These are phyloP conservation scores for Noctua pronuba DNA, from an alignment of 2,888 invertebrate genomes.

Conservation along the genomic window DNA sequence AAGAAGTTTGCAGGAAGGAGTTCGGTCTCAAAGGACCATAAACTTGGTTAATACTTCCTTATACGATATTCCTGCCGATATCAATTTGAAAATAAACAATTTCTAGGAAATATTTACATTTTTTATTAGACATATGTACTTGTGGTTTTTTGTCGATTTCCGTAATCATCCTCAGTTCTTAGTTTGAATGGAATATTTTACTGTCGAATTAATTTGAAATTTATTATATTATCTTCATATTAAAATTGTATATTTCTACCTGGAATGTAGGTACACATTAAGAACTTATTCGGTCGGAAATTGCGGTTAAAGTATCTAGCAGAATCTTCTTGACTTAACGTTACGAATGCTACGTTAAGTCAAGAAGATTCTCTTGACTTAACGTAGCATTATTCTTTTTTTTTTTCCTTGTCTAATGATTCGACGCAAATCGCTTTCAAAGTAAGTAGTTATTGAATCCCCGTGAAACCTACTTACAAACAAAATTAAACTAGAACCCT, in stretches of 20 bases:
- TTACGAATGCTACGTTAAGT: no score
- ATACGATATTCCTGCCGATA: not conserved
- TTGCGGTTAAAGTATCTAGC: not conserved
- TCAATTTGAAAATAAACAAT: not conserved
- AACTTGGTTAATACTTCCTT: slow-evolving; percentile 5
- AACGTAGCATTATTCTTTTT: no score
- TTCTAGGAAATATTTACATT: slow-evolving; percentile 3
- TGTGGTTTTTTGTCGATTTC: not conserved
- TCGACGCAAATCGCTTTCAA: not conserved
- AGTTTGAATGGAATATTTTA: not conserved
- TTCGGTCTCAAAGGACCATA: slow-evolving; percentile 18
- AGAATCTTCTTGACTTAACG: not conserved
- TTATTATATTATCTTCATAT: not conserved
- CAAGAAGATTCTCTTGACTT: no score
- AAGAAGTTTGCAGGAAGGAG: slow-evolving; percentile 1
- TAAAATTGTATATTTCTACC: not conserved
- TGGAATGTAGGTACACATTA: not conserved
- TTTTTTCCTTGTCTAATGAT: not conserved
- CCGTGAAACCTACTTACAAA: not conserved
- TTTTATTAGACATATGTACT: not conserved
- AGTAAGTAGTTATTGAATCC: not conserved
- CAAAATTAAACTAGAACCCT: not conserved
- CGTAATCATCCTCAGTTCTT: not conserved
- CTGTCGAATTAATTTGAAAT: not conserved
- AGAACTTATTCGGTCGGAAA: not conserved